Evolutionary conservation across 2,113 vertebrate genomes (phyloP).

Genomic region (Saguinus imperator): DNA sequence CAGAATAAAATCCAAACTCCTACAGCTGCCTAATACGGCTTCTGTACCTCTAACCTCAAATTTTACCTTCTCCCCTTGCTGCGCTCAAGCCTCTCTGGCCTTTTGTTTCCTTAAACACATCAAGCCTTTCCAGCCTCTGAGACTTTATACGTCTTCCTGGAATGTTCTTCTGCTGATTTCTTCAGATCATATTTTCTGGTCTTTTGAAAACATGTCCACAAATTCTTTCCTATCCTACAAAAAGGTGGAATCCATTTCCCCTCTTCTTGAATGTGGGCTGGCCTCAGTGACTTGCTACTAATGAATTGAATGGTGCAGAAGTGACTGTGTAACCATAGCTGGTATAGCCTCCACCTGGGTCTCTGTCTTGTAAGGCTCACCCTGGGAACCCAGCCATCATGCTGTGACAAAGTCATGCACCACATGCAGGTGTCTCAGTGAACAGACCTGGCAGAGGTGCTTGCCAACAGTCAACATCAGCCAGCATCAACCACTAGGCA

Average conservation of each 20-base stretch:
- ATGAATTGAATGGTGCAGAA: slow-evolving; percentile 19
- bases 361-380: background rate
- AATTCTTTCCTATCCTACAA: background rate
- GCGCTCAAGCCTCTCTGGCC: background rate
- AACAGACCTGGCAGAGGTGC: background rate
- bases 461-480: background rate
- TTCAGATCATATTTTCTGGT: background rate
- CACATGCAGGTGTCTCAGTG: background rate
- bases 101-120: background rate
- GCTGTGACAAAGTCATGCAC: background rate
- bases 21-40: background rate
- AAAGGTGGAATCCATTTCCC: background rate
- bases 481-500: background rate
- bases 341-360: background rate
- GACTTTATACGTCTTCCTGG: background rate
- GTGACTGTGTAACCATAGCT: background rate
- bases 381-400: background rate
- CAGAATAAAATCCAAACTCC: background rate
- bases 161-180: background rate
- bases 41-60: background rate
- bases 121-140: background rate
- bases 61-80: background rate
- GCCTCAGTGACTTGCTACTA: background rate
- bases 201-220: background rate
- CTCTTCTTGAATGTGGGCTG: background rate